phyloP scores from a whole-genome alignment of 1,140 invertebrate species.

The Armadillidium nasatum region DNA sequence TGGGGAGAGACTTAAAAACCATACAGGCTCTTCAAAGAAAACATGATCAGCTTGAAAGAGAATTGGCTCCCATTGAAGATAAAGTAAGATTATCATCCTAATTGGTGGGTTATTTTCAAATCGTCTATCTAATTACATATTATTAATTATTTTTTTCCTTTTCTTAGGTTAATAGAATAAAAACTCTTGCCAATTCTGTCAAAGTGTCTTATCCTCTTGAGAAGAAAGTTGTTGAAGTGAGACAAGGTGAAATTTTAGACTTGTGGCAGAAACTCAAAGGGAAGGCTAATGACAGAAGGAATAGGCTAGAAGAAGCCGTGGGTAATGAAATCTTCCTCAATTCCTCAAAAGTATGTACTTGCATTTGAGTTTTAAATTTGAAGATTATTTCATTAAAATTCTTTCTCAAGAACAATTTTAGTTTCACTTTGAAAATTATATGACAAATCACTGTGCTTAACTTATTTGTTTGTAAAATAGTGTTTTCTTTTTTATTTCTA shows the following conservation, averaged over 20 bases:
- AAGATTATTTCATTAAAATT: no score
- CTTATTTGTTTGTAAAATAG: background rate
- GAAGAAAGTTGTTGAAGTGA: conserved; percentile 71
- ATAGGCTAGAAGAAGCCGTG: conserved; percentile 81
- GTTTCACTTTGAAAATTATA: no score
- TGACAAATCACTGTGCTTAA: no score
- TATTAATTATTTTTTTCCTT: no score
- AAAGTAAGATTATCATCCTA: conserved; percentile 60
- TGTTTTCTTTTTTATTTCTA: conserved; percentile 12
- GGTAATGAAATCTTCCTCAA: conserved; percentile 92
- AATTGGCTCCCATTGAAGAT: conserved; percentile 82
- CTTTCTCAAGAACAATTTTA: no score
- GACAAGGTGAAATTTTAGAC: conserved; percentile 77
- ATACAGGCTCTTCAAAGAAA: conserved; percentile 82
- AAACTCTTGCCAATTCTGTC: conserved; percentile 67
- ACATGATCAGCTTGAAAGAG: conserved; percentile 83
- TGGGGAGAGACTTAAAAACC: conserved; percentile 80
- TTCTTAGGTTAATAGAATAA: conserved; percentile 56
- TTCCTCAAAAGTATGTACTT: conserved; percentile 60
- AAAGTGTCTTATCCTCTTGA: conserved; percentile 82
- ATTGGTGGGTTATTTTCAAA: no score
- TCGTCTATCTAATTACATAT: no score
- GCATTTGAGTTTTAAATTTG: conserved; percentile 4
- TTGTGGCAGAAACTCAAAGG: conserved; percentile 79
- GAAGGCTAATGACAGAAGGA: conserved; percentile 73